Evolutionary conservation across 2,888 invertebrate genomes (phyloP).

Genomic region (Tineola bisselliella): DNA sequence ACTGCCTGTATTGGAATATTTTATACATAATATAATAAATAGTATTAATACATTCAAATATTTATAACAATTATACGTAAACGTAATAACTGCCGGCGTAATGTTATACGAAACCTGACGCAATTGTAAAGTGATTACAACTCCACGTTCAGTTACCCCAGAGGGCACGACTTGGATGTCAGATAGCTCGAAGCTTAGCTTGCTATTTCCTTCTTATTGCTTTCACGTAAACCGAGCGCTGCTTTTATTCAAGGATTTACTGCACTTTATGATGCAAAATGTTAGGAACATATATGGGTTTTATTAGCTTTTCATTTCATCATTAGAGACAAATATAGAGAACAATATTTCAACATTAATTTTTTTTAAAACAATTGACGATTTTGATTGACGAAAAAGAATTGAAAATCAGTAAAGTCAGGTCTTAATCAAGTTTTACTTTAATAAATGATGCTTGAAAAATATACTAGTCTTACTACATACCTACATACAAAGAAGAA

Average conservation of each 20-base stretch:
- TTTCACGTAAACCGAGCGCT: neutral
- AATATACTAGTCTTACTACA: too few relatives aligned
- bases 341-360: too few relatives aligned
- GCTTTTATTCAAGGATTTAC: neutral
- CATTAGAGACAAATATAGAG: too few relatives aligned
- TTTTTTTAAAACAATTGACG: too few relatives aligned
- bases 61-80: neutral
- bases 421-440: too few relatives aligned
- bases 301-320: neutral
- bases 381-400: too few relatives aligned
- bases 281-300: neutral
- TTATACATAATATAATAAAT: too few relatives aligned
- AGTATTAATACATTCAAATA: too few relatives aligned
- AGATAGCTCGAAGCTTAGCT: constrained; percentile 7
- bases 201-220: constrained; percentile 10
- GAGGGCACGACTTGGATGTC: neutral
- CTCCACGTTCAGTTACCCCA: neutral
- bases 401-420: too few relatives aligned
- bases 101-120: neutral
- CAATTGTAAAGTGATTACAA: constrained; percentile 9
- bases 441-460: too few relatives aligned
- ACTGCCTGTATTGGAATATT: too few relatives aligned
- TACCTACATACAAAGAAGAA: too few relatives aligned
- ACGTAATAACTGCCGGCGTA: neutral
- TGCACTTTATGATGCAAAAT: constrained; percentile 8